Evolutionary conservation across 2,797 vertebrate genomes (phyloP).

Genomic region (Microchirus variegatus): DNA sequence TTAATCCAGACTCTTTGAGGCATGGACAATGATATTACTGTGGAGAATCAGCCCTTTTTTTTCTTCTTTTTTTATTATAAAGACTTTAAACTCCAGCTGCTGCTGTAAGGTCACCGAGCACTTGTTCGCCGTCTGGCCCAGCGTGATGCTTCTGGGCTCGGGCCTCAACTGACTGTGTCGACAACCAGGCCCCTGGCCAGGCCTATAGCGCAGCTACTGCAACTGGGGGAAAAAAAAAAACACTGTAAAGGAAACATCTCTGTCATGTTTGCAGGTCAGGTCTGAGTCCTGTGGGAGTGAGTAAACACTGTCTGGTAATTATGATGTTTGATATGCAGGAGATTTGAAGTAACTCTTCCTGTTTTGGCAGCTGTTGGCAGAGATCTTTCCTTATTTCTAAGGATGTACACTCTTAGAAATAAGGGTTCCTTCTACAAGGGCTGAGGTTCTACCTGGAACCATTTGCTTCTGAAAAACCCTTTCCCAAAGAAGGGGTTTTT

Average conservation of each 20-base stretch:
- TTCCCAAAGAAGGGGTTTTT: too few species aligned
- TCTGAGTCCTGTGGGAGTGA: not conserved
- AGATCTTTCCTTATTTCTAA: too few species aligned
- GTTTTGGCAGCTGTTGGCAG: conserved; percentile 2
- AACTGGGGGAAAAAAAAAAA: conserved; percentile 23
- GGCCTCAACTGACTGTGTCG: conserved; percentile 54
- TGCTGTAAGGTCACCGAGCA: conserved; percentile 61
- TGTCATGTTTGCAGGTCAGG: conserved; percentile 13
- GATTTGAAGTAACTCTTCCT: conserved; percentile 2
- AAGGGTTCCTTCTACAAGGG: too few species aligned
- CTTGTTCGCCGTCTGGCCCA: conserved; percentile 56
- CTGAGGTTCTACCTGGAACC: too few species aligned
- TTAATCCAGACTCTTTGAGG: conserved; percentile 69
- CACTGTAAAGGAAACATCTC: conserved; percentile 16
- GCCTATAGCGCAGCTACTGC: conserved; percentile 16
- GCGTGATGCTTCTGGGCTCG: conserved; percentile 40
- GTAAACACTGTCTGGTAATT: conserved; percentile 1
- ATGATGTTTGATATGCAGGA: conserved; percentile 9
- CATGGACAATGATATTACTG: conserved; percentile 63
- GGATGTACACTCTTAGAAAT: too few species aligned
- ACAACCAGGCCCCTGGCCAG: conserved; percentile 26
- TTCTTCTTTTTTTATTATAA: conserved; percentile 31
- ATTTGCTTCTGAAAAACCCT: too few species aligned
- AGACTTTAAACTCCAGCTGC: conserved; percentile 63
- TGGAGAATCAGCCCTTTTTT: conserved; percentile 59